A percentile compares a stretch with the other conserved stretches of the same genome.
These are phyloP conservation scores for Medauroidea extradentata DNA, from an alignment of 1,140 invertebrate genomes.

Conservation along the genomic window DNA sequence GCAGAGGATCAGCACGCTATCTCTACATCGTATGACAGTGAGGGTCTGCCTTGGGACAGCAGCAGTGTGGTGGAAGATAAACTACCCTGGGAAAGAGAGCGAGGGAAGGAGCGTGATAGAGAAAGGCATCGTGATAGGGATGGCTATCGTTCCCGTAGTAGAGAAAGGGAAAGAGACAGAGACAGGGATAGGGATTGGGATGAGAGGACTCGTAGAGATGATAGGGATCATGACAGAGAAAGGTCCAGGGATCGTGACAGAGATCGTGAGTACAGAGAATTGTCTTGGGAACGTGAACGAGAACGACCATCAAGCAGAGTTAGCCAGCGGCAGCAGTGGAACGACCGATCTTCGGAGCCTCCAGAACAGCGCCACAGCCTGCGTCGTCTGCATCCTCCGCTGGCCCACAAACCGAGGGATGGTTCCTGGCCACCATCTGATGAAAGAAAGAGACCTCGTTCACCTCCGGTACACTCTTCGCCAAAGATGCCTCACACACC, in stretches of 20 bases:
- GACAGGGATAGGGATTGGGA: constrained; percentile 43
- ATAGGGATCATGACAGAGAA: constrained; percentile 30
- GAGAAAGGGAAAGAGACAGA: constrained; percentile 41
- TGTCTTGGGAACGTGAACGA: constrained; percentile 25
- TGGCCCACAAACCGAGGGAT: no score
- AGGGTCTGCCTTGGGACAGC: constrained; percentile 14
- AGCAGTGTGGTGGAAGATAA: constrained; percentile 9
- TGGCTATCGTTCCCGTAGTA: constrained; percentile 32
- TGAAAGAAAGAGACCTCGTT: constrained; percentile 11
- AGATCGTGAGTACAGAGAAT: constrained; percentile 19
- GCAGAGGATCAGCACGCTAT: no score
- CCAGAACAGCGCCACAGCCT: not conserved
- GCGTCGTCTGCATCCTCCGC: not conserved
- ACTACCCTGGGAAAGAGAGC: constrained; percentile 26
- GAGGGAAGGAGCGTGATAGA: constrained; percentile 23
- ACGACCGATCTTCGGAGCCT: not conserved
- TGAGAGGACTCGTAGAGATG: constrained; percentile 41
- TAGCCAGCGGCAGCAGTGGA: not conserved
- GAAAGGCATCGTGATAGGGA: constrained; percentile 31
- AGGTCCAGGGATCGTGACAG: constrained; percentile 23
- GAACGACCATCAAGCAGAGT: constrained; percentile 8
- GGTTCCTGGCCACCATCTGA: no score
- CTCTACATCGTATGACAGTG: constrained; percentile 7
- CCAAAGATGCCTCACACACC: constrained; percentile 20
- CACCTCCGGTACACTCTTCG: constrained; percentile 7